A percentile compares a stretch with the other conserved stretches of the same genome.
These are phyloP conservation scores for Manis javanica DNA, from an alignment of 2,797 vertebrate genomes.

Conservation along the genomic window DNA sequence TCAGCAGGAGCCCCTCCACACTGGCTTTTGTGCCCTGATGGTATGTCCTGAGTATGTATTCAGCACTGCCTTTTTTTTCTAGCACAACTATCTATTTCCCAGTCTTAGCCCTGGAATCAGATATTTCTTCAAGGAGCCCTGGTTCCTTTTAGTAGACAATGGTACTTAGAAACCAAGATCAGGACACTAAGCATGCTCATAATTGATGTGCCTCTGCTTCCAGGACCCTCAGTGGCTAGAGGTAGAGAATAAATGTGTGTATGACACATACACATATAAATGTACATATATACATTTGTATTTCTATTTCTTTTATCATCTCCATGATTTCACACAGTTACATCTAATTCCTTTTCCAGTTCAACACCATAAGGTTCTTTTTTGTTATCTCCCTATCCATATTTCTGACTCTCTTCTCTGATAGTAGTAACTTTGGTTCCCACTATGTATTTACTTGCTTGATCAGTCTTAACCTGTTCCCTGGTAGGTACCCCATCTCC, in stretches of 20 bases:
- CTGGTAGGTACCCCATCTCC: background rate
- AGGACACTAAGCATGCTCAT: background rate
- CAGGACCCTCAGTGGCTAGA: background rate
- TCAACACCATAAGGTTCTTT: background rate
- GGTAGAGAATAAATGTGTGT: background rate
- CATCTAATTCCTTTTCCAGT: background rate
- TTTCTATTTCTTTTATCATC: background rate
- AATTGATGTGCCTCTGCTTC: background rate
- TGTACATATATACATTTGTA: background rate
- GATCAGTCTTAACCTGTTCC: background rate
- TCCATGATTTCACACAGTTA: background rate
- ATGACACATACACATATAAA: background rate
- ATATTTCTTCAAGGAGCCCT: conserved; percentile 7
- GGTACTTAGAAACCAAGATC: conserved; percentile 11
- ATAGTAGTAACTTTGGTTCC: background rate
- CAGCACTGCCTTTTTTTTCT: background rate
- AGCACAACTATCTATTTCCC: background rate
- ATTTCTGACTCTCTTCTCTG: background rate
- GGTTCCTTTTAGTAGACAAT: background rate
- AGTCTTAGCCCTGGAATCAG: background rate
- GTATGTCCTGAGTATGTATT: background rate
- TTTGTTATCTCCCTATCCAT: background rate
- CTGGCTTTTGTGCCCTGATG: background rate
- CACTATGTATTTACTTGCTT: background rate
- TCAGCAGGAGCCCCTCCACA: background rate